Evolutionary conservation across 2,797 vertebrate species (phyloP).

Genomic region (Trachops cirrhosus): DNA sequence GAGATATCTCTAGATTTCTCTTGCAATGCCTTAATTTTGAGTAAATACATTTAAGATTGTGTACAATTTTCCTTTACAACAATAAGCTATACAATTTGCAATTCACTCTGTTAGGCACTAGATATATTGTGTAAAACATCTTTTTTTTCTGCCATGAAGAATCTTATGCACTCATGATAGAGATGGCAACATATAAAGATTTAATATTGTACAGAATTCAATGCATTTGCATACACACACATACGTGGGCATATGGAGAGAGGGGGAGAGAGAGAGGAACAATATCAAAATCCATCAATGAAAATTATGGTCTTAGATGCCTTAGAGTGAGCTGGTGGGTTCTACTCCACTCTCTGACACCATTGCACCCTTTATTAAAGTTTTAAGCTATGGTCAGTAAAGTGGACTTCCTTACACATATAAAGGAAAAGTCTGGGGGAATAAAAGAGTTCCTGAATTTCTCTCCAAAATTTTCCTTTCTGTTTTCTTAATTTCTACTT

Average conservation of each 20-base stretch:
- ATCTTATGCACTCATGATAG: background rate
- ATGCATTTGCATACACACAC: background rate
- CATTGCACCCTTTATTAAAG: background rate
- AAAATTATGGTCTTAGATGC: background rate
- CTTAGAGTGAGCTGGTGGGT: background rate
- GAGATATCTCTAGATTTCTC: background rate
- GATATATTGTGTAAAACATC: background rate
- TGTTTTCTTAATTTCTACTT: constrained; percentile 25
- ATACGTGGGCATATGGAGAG: background rate
- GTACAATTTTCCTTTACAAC: background rate
- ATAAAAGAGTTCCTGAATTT: constrained; percentile 16
- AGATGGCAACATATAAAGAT: background rate
- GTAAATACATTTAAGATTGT: background rate
- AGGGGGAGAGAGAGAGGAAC: background rate
- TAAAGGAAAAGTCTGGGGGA: background rate
- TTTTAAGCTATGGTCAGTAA: background rate
- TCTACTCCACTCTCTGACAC: background rate
- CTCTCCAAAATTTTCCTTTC: background rate
- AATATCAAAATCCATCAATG: background rate
- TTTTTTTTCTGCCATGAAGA: background rate
- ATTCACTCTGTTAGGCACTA: background rate
- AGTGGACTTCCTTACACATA: background rate
- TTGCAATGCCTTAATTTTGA: background rate
- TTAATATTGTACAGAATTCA: background rate
- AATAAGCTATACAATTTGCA: background rate